These are phyloP conservation scores for Aplodontia rufa DNA, from an alignment of 2,113 vertebrate species.

Conservation along the genomic window DNA sequence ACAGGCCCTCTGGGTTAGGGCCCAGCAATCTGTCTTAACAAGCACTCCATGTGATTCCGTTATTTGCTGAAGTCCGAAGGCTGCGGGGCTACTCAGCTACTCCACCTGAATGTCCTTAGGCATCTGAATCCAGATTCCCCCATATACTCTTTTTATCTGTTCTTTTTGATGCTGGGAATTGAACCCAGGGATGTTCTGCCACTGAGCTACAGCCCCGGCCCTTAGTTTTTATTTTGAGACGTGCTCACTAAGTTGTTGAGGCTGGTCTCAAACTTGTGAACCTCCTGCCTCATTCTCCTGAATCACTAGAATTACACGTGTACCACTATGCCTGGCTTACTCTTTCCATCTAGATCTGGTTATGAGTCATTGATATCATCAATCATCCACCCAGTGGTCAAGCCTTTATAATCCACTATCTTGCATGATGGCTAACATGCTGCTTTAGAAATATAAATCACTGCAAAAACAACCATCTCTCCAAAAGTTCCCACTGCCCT, in stretches of 20 bases:
- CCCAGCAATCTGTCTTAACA: background rate
- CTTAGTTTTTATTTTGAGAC: background rate
- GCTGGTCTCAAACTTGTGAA: too few relatives aligned
- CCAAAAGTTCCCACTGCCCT: background rate
- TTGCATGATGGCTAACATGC: background rate
- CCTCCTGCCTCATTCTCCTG: too few relatives aligned
- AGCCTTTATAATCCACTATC: background rate
- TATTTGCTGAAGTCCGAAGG: background rate
- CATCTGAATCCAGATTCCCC: background rate
- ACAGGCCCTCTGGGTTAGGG: background rate
- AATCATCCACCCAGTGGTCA: background rate
- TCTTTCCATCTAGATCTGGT: background rate
- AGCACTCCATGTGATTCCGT: background rate
- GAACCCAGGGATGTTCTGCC: background rate
- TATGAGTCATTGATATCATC: background rate
- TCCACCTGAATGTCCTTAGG: too few relatives aligned
- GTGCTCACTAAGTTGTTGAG: background rate
- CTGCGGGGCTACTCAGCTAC: too few relatives aligned
- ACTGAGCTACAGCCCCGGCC: background rate
- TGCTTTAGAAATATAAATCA: background rate
- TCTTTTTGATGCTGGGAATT: background rate
- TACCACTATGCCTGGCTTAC: too few relatives aligned
- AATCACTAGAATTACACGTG: too few relatives aligned
- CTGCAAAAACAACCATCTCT: too few relatives aligned
- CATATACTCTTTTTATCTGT: background rate